Percentiles rank a stretch among this genome's conserved stretches.
Evolutionary conservation across 2,888 invertebrate genomes (phyloP).

Genomic region (Pseudococcus viburni): DNA sequence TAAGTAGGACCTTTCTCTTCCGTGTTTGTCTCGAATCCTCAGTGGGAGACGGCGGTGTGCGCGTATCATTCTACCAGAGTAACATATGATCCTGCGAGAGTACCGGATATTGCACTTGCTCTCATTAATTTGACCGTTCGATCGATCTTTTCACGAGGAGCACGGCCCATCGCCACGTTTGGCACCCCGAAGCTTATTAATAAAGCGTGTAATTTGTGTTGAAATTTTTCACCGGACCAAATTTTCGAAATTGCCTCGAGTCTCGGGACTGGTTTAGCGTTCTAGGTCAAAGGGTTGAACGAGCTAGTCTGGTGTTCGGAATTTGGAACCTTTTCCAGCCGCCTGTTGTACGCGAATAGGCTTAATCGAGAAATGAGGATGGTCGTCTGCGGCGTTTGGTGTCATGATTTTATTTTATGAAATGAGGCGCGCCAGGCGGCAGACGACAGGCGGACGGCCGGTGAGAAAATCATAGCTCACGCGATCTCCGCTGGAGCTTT

Average conservation of each 20-base stretch:
- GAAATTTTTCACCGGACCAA: neutral
- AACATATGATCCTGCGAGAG: constrained; percentile 14
- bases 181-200: neutral
- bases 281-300: constrained; percentile 24
- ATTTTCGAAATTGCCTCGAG: neutral
- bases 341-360: too few relatives aligned
- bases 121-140: constrained; percentile 23
- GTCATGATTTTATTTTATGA: too few relatives aligned
- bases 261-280: neutral
- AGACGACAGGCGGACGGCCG: too few relatives aligned
- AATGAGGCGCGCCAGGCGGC: too few relatives aligned
- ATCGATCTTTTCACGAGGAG: neutral
- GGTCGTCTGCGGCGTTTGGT: too few relatives aligned
- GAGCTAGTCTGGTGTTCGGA: neutral
- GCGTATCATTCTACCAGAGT: neutral
- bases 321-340: neutral
- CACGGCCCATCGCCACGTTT: neutral
- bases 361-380: too few relatives aligned
- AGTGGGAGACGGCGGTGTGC: neutral
- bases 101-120: constrained; percentile 47
- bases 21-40: neutral
- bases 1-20: constrained; percentile 44
- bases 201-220: neutral
- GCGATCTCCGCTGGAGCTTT: too few relatives aligned
- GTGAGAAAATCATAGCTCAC: too few relatives aligned